phyloP scores from a whole-genome alignment of 1,140 invertebrate species.

The Ephestia elutella region DNA sequence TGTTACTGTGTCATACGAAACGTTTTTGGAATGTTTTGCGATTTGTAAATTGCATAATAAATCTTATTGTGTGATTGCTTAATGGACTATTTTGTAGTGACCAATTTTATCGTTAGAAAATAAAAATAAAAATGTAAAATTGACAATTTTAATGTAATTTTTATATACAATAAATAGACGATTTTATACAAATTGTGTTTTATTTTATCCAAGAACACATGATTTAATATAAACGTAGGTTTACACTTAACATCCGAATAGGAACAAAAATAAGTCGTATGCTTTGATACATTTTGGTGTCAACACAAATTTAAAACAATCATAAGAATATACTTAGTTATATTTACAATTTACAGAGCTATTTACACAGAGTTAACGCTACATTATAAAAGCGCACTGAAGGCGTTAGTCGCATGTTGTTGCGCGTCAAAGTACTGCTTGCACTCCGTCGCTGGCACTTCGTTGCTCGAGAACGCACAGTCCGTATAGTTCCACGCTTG shows the following conservation, averaged over 20 bases:
- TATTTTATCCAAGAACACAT: slow-evolving; percentile 1
- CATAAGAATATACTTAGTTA: not conserved
- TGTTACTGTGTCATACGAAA: slow-evolving; percentile 20
- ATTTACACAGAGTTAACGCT: slow-evolving; percentile 24
- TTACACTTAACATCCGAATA: not conserved
- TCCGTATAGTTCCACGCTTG: slow-evolving; percentile 54
- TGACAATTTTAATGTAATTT: slow-evolving; percentile 74
- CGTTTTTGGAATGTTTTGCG: slow-evolving; percentile 41
- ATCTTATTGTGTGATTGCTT: slow-evolving; percentile 61
- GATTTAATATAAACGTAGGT: not conserved
- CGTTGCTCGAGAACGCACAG: slow-evolving; percentile 36
- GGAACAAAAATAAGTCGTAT: not conserved
- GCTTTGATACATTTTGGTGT: not conserved
- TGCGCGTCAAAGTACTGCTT: slow-evolving; percentile 36
- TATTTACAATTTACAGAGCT: slow-evolving; percentile 25
- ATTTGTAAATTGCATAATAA: slow-evolving; percentile 54
- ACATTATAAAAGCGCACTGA: slow-evolving; percentile 58
- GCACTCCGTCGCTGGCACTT: slow-evolving; percentile 16
- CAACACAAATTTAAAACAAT: not conserved
- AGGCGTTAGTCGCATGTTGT: slow-evolving; percentile 43
- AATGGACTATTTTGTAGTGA: slow-evolving; percentile 71
- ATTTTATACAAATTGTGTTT: slow-evolving; percentile 57
- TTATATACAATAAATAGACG: slow-evolving; percentile 74
- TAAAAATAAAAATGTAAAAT: slow-evolving; percentile 66
- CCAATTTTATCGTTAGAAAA: slow-evolving; percentile 71